A percentile compares a stretch with the other conserved stretches of the same genome.
Conservation (phyloP, 1,140 invertebrate genomes). For the Eurosta solidaginis region DNA sequence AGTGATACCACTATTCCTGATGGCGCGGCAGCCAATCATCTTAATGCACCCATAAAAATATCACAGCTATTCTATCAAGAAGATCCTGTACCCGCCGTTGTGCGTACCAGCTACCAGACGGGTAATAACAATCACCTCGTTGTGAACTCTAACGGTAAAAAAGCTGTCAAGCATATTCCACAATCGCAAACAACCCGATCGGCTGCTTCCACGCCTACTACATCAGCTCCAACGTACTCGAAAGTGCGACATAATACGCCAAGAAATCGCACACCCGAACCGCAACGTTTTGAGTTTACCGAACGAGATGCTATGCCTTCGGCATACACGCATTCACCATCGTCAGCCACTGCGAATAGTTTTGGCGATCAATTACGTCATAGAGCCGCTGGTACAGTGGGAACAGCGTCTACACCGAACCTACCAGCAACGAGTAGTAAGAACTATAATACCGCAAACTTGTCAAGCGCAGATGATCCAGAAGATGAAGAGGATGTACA, state of each 20-base stretch:
- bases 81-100: slow-evolving; percentile 48
- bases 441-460: not conserved
- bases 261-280: slow-evolving; percentile 45
- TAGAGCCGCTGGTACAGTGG: not conserved
- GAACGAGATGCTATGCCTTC: slow-evolving; percentile 48
- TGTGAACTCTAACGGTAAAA: slow-evolving; percentile 54
- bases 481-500: slow-evolving; percentile 42
- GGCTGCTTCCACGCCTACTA: slow-evolving; percentile 32
- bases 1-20: slow-evolving; percentile 30
- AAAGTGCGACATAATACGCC: slow-evolving; percentile 36
- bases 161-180: slow-evolving; percentile 51
- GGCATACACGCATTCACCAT: slow-evolving; percentile 40
- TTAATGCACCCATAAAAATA: slow-evolving; percentile 43
- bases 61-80: slow-evolving; percentile 53
- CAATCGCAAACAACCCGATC: slow-evolving; percentile 37
- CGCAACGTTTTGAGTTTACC: slow-evolving; percentile 53
- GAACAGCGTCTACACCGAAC: not conserved
- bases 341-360: no score
- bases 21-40: slow-evolving; percentile 36
- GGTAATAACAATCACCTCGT: slow-evolving; percentile 52
- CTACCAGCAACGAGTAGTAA: not conserved
- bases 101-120: slow-evolving; percentile 52
- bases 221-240: slow-evolving; percentile 35
- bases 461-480: slow-evolving; percentile 34
- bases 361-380: not conserved